Percentiles rank a stretch among this genome's conserved stretches.
phyloP scores from a whole-genome alignment of 2,888 invertebrate species.

The Dynastes grantii region DNA sequence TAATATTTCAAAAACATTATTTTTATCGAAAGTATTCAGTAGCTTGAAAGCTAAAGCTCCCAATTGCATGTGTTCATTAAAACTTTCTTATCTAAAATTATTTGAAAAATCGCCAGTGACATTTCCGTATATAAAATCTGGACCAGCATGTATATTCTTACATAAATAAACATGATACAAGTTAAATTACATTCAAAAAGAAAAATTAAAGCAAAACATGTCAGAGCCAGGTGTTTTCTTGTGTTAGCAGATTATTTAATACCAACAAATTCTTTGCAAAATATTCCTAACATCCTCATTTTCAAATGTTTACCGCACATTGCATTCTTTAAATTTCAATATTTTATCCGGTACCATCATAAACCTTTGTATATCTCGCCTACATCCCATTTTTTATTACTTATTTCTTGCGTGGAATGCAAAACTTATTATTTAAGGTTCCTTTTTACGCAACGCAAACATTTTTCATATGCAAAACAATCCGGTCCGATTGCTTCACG shows the following conservation, averaged over 20 bases:
- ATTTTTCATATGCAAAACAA: constrained; percentile 21
- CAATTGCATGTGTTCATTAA: no score
- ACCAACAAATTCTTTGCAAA: background rate
- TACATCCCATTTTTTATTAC: no score
- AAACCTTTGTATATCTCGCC: background rate
- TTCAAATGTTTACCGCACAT: background rate
- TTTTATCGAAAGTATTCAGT: no score
- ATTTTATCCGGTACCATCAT: background rate
- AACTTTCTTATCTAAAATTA: no score
- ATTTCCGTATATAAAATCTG: no score
- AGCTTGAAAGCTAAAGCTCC: no score
- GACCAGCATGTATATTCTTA: background rate
- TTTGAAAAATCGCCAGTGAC: no score
- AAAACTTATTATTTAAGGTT: background rate
- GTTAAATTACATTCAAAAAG: no score
- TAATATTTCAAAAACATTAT: no score
- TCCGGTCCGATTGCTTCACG: constrained; percentile 14
- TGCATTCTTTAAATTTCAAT: background rate
- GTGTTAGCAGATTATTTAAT: background rate
- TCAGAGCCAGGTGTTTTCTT: background rate
- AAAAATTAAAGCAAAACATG: no score
- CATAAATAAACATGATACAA: background rate
- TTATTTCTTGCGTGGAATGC: no score
- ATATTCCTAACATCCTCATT: background rate
- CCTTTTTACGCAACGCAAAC: constrained; percentile 2